These are phyloP conservation scores for Phalacrocorax pelagicus DNA, from an alignment of 2,113 vertebrate species.

Conservation along the genomic window DNA sequence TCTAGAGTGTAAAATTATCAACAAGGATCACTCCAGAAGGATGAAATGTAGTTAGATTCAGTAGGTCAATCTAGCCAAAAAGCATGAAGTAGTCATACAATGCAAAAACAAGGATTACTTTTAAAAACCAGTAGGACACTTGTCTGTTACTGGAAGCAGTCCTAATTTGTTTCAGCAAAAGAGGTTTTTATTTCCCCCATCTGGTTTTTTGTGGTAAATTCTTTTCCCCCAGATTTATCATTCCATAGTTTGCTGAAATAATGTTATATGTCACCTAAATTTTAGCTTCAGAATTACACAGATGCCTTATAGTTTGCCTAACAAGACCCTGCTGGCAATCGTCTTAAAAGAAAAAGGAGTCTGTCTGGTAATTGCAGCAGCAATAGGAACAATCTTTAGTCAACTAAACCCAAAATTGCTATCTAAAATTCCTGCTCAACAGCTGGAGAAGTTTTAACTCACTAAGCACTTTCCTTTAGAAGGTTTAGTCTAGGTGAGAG, in stretches of 20 bases:
- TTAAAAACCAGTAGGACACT: neutral
- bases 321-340: conserved; percentile 18
- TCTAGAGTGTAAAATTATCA: neutral
- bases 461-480: neutral
- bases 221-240: neutral
- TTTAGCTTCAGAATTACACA: conserved; percentile 16
- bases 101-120: neutral
- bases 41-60: neutral
- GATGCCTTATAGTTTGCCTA: conserved; percentile 15
- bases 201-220: neutral
- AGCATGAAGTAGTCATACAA: neutral
- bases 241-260: neutral
- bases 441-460: conserved; percentile 19
- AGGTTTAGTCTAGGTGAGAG: neutral
- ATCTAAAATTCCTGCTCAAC: conserved; percentile 16
- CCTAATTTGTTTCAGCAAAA: conserved; percentile 27
- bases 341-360: neutral
- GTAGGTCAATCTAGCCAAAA: neutral
- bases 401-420: conserved; percentile 1
- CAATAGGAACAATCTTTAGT: conserved; percentile 11
- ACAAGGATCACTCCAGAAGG: neutral
- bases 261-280: neutral
- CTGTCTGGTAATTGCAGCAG: neutral
- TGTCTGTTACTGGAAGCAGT: conserved; percentile 4
- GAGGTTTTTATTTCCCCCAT: conserved; percentile 8